Evolutionary conservation across 2,113 vertebrate species (phyloP).

Genomic region (Neoarius graeffei): DNA sequence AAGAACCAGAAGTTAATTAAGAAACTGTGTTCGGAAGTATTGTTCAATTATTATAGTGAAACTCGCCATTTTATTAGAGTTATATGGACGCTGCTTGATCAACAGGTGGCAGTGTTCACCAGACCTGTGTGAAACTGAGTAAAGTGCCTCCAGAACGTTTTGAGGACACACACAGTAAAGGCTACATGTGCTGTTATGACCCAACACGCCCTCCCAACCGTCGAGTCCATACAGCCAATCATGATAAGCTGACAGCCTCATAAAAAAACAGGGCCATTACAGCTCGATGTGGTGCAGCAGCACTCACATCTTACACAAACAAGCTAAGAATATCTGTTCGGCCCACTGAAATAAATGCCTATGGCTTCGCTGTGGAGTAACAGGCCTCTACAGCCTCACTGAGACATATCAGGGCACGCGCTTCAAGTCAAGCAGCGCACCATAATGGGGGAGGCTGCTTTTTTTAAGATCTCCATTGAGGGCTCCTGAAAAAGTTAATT

Average conservation of each 20-base stretch:
- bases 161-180: conserved; percentile 18
- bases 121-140: not conserved
- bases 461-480: conserved; percentile 47
- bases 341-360: conserved; percentile 68
- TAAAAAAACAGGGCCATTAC: conserved; percentile 66
- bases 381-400: conserved; percentile 52
- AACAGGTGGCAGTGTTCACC: conserved; percentile 70
- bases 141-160: conserved; percentile 34
- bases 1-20: not conserved
- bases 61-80: not conserved
- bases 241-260: conserved; percentile 63
- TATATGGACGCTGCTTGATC: conserved; percentile 39
- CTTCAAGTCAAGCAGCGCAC: conserved; percentile 47
- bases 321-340: conserved; percentile 66
- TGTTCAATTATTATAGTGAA: not conserved
- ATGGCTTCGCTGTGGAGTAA: conserved; percentile 44
- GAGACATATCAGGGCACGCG: conserved; percentile 54
- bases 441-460: conserved; percentile 50
- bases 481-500: conserved; percentile 55
- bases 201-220: conserved; percentile 43
- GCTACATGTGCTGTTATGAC: conserved; percentile 46
- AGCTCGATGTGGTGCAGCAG: conserved; percentile 60
- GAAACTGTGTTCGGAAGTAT: not conserved
- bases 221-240: conserved; percentile 11
- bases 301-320: conserved; percentile 70